These are phyloP conservation scores for Spodoptera frugiperda DNA, from an alignment of 1,140 invertebrate genomes.

Conservation along the genomic window DNA sequence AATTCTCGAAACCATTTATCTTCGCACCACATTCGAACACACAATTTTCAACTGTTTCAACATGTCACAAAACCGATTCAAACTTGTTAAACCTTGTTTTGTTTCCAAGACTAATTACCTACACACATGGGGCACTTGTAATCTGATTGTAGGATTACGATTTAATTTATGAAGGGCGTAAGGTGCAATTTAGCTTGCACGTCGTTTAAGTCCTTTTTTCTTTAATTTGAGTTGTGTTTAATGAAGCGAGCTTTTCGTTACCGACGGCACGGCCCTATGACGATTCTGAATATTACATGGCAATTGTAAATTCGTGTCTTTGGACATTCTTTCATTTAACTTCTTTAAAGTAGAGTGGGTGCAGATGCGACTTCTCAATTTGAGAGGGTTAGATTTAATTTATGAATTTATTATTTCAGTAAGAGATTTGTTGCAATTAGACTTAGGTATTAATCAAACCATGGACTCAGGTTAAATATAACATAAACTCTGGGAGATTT, in stretches of 20 bases:
- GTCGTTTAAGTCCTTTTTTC: constrained; percentile 7
- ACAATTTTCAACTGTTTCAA: not conserved
- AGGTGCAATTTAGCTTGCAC: constrained; percentile 20
- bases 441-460: too few species aligned
- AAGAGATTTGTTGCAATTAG: too few species aligned
- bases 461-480: too few species aligned
- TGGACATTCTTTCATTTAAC: not conserved
- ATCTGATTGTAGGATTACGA: constrained; percentile 34
- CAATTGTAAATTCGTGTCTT: constrained; percentile 15
- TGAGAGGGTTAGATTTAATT: too few species aligned
- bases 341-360: not conserved
- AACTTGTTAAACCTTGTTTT: constrained; percentile 17
- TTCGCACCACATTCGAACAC: not conserved
- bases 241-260: constrained; percentile 23
- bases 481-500: too few species aligned
- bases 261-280: constrained; percentile 6
- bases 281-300: constrained; percentile 24
- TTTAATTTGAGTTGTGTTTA: constrained; percentile 17
- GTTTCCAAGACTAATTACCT: constrained; percentile 25
- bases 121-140: constrained; percentile 25
- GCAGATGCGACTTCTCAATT: not conserved
- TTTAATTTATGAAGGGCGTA: constrained; percentile 26
- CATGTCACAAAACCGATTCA: not conserved
- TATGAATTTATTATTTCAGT: too few species aligned
- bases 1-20: not conserved